Evolutionary conservation across 2,888 invertebrate genomes (phyloP).

Genomic region (Strigamia transsilvanica): DNA sequence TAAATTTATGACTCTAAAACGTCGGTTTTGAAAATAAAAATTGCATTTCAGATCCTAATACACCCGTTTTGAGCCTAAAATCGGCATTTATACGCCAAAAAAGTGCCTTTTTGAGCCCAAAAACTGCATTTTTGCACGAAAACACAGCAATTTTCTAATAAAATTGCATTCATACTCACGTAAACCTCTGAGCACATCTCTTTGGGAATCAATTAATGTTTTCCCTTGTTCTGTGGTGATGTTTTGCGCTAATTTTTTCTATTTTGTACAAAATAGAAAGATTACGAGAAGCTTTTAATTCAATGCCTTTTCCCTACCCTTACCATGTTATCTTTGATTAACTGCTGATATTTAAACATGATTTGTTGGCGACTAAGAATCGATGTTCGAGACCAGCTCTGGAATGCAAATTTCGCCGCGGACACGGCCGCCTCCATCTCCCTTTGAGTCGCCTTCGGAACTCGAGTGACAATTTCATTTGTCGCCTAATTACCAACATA

Average conservation of each 20-base stretch:
- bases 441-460: conserved; percentile 86
- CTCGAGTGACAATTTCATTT: conserved; percentile 79
- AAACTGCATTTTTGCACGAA: too few species aligned
- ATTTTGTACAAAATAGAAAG: not conserved
- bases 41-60: too few species aligned
- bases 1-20: too few species aligned
- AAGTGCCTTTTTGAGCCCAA: too few species aligned
- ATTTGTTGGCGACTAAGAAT: conserved; percentile 90
- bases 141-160: too few species aligned
- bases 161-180: conserved; percentile 71
- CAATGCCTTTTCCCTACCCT: conserved; percentile 33
- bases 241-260: conserved; percentile 85
- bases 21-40: too few species aligned
- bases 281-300: not conserved
- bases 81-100: too few species aligned
- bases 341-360: conserved; percentile 85
- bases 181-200: conserved; percentile 95
- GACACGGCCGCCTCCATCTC: conserved; percentile 92
- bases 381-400: conserved; percentile 89
- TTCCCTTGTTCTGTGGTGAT: conserved; percentile 98
- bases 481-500: conserved; percentile 70
- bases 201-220: conserved; percentile 95
- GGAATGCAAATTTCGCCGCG: conserved; percentile 81
- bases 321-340: conserved; percentile 84
- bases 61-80: too few species aligned